Base-by-base conservation (phyloP, 2,888 invertebrate species). In the Campopleginae sp. region DNA sequence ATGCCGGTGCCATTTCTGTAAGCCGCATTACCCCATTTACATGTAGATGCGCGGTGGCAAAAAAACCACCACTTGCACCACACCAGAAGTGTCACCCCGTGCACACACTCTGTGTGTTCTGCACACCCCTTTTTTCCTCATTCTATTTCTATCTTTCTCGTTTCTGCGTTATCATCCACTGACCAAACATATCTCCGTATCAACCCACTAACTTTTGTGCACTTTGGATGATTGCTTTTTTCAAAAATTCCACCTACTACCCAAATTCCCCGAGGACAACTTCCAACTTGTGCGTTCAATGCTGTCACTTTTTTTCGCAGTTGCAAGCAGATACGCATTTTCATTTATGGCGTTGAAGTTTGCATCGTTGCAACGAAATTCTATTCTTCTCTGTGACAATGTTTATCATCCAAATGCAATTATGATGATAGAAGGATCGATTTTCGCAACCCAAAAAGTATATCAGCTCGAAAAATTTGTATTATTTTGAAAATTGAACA, bases 1-100 rank as follows among this genome's bases (percentile, higher is more conserved):
- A 84, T 82, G 83, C 74, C 75, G 87, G 82, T 84, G 74, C 85
- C 88, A 88, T 88, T 89, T 85, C 82, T 86, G 83, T 74, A 76
- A 83, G 80, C 80, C 87, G 79, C 79, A 77, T 84, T 90, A 90
- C 89, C 85, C 88, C 89, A 89, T 91, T 90, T 90, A 88, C 89
- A 91, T 91, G 89, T 89, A 91, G 90, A 90, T 90, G 87, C 86
- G 74, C 51, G 23, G 54, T 23, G 75, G 44, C 76, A 72, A 71
- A 80, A 82, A 80, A n/a, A n/a, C n/a, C 76, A 72, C 71, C 72
- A 72, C 76, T 70, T 70, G 72, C 71, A 61, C 68, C 66, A 46
- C 48, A 54, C 65, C 61, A 71, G 65, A 51, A 77, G 80, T 82
- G 82, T 79, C 79, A 75, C 61, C 48, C 61, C 48, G 14, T 42